phyloP scores from a whole-genome alignment of 2,888 invertebrate genomes.

The Oligia fasciuncula region DNA sequence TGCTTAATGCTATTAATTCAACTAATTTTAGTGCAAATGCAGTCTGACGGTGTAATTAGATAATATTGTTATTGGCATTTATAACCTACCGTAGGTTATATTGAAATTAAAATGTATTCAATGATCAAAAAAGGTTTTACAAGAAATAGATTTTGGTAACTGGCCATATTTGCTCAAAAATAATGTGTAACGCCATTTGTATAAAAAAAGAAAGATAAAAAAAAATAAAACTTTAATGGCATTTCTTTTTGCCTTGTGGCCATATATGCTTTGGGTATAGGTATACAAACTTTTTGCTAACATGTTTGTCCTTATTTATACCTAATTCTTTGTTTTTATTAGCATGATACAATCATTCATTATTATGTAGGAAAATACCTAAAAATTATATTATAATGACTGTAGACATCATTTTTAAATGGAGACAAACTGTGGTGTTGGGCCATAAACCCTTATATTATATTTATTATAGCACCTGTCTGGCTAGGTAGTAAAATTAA shows the following conservation, averaged over 20 bases:
- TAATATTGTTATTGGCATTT: conserved; percentile 1
- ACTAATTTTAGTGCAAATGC: conserved; percentile 6
- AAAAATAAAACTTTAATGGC: conserved; percentile 24
- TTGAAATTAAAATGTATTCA: neutral
- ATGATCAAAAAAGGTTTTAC: neutral
- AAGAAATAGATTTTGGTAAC: neutral
- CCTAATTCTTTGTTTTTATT: neutral
- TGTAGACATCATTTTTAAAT: neutral
- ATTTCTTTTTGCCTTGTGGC: neutral
- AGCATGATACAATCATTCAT: no score
- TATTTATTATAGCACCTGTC: conserved; percentile 40
- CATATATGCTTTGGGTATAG: neutral
- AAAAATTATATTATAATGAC: neutral
- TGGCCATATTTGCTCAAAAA: conserved; percentile 3
- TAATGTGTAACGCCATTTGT: neutral
- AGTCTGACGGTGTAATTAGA: neutral
- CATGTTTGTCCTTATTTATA: no score
- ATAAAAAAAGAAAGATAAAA: neutral
- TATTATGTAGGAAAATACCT: neutral
- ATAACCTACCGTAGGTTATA: neutral
- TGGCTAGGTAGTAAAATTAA: conserved; percentile 55
- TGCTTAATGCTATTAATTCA: neutral
- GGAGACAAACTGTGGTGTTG: neutral
- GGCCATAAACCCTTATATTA: neutral
- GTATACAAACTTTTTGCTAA: conserved; percentile 10